phyloP scores from a whole-genome alignment of 2,888 invertebrate species.

The Sthenelais limicola region DNA sequence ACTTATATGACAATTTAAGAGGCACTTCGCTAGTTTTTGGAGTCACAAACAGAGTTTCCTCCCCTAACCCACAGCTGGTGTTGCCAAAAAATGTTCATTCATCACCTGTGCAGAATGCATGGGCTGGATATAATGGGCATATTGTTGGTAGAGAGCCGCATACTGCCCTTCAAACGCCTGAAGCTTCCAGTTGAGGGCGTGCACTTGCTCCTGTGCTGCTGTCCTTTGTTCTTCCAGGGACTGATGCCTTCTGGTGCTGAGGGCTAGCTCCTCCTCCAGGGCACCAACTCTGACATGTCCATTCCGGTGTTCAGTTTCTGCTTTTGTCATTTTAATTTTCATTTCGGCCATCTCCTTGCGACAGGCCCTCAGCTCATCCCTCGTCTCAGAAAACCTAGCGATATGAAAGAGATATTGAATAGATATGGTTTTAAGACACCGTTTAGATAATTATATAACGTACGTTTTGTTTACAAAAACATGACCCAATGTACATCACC shows the following conservation, averaged over 20 bases:
- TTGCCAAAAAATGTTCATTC: too few species aligned
- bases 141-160: slow-evolving; percentile 28
- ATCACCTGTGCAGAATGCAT: not conserved
- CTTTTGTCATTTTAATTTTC: not conserved
- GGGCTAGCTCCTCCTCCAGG: slow-evolving; percentile 8
- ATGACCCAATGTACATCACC: too few species aligned
- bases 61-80: too few species aligned
- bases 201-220: slow-evolving; percentile 28
- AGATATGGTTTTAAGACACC: too few species aligned
- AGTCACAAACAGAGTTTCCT: too few species aligned
- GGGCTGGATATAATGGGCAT: not conserved
- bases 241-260: not conserved
- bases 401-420: too few species aligned
- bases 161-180: slow-evolving; percentile 31
- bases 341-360: slow-evolving; percentile 7
- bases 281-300: slow-evolving; percentile 13
- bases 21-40: too few species aligned
- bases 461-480: too few species aligned
- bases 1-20: too few species aligned
- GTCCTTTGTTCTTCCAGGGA: slow-evolving; percentile 24
- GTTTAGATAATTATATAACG: too few species aligned
- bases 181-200: slow-evolving; percentile 19
- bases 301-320: not conserved
- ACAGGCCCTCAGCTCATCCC: not conserved
- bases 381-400: too few species aligned